Percentiles rank a stretch among this genome's conserved stretches.
phyloP scores from a whole-genome alignment of 92 coral and sea anemone species.

The Zoanthus gigantus region DNA sequence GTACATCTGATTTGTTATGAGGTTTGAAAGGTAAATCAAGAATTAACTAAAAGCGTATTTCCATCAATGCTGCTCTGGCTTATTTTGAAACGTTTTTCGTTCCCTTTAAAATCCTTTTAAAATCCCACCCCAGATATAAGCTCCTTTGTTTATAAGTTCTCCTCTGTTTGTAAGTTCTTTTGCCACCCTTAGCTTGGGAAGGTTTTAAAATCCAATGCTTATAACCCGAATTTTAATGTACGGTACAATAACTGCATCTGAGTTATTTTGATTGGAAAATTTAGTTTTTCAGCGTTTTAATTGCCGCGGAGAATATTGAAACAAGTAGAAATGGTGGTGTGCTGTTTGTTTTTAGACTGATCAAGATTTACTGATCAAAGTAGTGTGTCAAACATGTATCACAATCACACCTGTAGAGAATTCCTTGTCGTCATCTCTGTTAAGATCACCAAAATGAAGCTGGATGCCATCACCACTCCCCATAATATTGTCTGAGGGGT shows the following conservation, averaged over 20 bases:
- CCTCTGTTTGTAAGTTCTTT: too few relatives aligned
- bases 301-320: neutral
- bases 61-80: too few relatives aligned
- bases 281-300: neutral
- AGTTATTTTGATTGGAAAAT: neutral
- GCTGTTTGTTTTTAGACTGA: neutral
- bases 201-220: neutral
- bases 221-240: neutral
- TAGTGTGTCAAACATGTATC: neutral
- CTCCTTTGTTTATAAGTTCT: too few relatives aligned
- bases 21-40: too few relatives aligned
- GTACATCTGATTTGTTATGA: too few relatives aligned
- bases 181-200: neutral
- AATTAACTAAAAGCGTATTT: too few relatives aligned
- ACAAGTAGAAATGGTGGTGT: neutral
- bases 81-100: too few relatives aligned
- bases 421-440: conserved; percentile 36
- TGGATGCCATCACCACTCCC: conserved; percentile 1
- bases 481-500: neutral
- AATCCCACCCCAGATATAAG: too few relatives aligned
- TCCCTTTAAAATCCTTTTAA: too few relatives aligned
- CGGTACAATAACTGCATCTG: neutral
- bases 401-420: conserved; percentile 3
- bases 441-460: conserved; percentile 32
- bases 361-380: neutral